Evolutionary conservation across 1,140 invertebrate species (phyloP).

Genomic region (Augochlora pura): DNA sequence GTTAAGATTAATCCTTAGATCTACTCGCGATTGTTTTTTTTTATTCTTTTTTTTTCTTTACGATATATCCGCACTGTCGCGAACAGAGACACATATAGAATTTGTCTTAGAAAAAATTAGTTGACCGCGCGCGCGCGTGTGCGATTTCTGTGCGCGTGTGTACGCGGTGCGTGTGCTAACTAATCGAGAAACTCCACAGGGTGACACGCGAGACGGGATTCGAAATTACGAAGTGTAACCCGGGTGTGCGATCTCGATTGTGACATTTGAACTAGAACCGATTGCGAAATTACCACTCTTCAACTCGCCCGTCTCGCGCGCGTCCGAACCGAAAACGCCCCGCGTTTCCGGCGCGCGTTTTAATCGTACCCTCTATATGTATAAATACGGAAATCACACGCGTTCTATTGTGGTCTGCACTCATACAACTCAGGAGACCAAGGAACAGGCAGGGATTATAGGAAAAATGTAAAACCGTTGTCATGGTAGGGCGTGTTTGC

Average conservation of each 20-base stretch:
- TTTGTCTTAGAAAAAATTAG: background rate
- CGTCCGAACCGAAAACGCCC: background rate
- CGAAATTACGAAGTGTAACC: no score
- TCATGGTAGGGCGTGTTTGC: background rate
- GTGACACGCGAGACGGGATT: background rate
- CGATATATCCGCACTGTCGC: background rate
- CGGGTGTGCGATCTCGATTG: background rate
- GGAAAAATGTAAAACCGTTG: background rate
- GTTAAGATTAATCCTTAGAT: slow-evolving; percentile 24
- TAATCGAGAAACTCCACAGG: background rate
- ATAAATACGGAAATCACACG: background rate
- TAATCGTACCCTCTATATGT: background rate
- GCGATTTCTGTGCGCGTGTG: background rate
- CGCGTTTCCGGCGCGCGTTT: background rate
- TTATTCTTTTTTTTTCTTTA: no score
- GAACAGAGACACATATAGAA: background rate
- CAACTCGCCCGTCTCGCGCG: background rate
- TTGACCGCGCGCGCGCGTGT: no score
- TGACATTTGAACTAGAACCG: background rate
- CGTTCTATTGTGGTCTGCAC: background rate
- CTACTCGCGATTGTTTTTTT: slow-evolving; percentile 1
- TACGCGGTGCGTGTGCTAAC: no score
- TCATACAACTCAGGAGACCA: background rate
- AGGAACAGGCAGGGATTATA: background rate
- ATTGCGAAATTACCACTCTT: background rate